Evolutionary conservation across 2,888 invertebrate genomes (phyloP).

Genomic region (Resseliella maxima): DNA sequence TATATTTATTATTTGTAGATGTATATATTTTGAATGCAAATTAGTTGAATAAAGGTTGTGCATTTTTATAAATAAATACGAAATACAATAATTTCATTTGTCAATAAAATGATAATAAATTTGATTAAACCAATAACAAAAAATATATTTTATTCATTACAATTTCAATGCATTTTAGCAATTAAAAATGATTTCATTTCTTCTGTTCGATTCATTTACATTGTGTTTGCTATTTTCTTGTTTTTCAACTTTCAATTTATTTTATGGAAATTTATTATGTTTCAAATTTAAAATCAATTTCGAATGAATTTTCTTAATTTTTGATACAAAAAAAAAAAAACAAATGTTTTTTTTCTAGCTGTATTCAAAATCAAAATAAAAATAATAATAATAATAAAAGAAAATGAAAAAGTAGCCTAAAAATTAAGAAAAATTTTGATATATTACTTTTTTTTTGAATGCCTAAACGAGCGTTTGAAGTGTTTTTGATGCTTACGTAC

Average conservation of each 20-base stretch:
- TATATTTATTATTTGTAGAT: constrained; percentile 15
- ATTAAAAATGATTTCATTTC: constrained; percentile 21
- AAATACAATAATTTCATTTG: constrained; percentile 51
- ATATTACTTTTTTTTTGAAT: not conserved
- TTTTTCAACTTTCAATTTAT: not conserved
- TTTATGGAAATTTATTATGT: not conserved
- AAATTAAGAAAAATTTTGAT: not conserved
- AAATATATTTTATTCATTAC: constrained; percentile 25
- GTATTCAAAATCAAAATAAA: not conserved
- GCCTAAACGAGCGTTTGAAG: not conserved
- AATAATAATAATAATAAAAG: not conserved
- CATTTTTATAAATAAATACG: constrained; percentile 48
- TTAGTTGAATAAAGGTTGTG: constrained; percentile 46
- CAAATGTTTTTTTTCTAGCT: not conserved
- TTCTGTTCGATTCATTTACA: constrained; percentile 18
- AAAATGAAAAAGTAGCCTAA: constrained; percentile 15
- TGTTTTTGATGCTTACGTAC: constrained; percentile 32
- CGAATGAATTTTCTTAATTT: not conserved
- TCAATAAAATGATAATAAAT: constrained; percentile 50
- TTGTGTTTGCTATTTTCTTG: not conserved
- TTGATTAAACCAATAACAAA: constrained; percentile 53
- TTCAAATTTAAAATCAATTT: not conserved
- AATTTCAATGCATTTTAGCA: constrained; percentile 2
- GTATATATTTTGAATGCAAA: constrained; percentile 51
- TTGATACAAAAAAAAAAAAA: not conserved